Percentiles rank a stretch among this genome's conserved stretches.
Conservation (phyloP, 2,888 invertebrate species). For the Trypoxylon attenuatum region DNA sequence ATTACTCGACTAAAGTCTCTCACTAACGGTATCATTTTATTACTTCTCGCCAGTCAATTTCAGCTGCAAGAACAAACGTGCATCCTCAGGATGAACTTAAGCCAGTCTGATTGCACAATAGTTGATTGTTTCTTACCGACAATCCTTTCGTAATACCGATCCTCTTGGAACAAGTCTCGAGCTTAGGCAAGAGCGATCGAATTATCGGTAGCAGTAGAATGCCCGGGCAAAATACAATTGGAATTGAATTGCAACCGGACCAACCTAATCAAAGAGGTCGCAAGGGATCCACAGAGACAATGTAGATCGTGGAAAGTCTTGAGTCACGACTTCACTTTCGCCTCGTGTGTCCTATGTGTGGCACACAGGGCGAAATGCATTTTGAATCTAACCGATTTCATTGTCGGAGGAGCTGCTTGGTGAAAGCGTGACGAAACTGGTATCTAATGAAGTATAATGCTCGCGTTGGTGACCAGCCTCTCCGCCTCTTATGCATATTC, state of each 20-base stretch:
- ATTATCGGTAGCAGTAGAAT: background rate
- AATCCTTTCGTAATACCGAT: no score
- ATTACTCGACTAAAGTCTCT: no score
- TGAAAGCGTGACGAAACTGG: conserved; percentile 52
- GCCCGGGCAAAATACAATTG: no score
- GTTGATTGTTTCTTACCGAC: no score
- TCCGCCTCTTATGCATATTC: conserved; percentile 7
- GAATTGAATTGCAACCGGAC: no score
- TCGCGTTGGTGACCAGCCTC: conserved; percentile 24
- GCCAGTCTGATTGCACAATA: no score
- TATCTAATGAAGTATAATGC: conserved; percentile 45
- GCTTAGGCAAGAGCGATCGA: background rate
- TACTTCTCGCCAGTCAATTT: no score
- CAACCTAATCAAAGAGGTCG: conserved; percentile 15
- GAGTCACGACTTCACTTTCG: conserved; percentile 44
- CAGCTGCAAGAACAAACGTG: no score
- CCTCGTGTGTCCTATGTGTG: conserved; percentile 17
- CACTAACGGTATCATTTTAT: no score
- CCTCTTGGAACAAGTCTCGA: no score
- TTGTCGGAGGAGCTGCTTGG: conserved; percentile 38
- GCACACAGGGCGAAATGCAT: conserved; percentile 36
- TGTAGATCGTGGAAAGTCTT: conserved; percentile 44
- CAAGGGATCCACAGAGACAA: conserved; percentile 24
- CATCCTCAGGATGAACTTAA: no score
- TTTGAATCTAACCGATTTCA: conserved; percentile 42